Evolutionary conservation across 1,140 invertebrate genomes (phyloP), one percentile per base, ranked within the genome.

Genomic region (Leptoteleia sp.): DNA sequence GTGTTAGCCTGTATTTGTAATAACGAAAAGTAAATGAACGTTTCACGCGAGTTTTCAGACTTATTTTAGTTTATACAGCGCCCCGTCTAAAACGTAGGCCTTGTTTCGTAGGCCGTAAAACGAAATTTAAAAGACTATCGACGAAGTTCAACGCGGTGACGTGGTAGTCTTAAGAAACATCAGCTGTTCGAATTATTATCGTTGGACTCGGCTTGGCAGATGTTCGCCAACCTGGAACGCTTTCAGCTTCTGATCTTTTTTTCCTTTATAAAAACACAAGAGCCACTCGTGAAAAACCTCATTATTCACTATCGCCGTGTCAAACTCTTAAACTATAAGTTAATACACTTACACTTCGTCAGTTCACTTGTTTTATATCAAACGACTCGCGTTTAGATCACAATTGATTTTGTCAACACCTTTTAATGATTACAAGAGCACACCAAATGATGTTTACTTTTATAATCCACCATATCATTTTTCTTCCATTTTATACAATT

Each of bases 161-260:
- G 76, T 82, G 81, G 82, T 82, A 78, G 79, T 83, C 85, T 82
- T 77, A 83, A 83, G 80, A 80, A 84, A 82, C 81, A 89, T 89
- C 88, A 89, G 88, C 87, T 89, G 87, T 89, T 89, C 83, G 84
- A 89, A 89, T 88, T 88, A 89, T 88, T 89, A 89, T 87, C 83
- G 85, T 85, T 86, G 81, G 54, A 82, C 82, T 81, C 82, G 81
- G 70, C 73, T 77, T 76, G 83, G 86, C 88, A 89, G 87, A 88
- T 89, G 87, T 89, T 88, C 83, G 65, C 77, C 78, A 81, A 82
- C 81, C 80, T 83, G 82, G 81, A 85, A 80, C 68, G 79, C 70
- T 82, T 71, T 77, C 75, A 65, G 78, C 81, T 82, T 82, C 82
- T 65, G 76, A 83, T 65, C 61, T 73, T 79, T 71, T 73, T 80